Evolutionary conservation across 64 coral and sea anemone species (phyloP).

Genomic region (Actinia tenebrosa): DNA sequence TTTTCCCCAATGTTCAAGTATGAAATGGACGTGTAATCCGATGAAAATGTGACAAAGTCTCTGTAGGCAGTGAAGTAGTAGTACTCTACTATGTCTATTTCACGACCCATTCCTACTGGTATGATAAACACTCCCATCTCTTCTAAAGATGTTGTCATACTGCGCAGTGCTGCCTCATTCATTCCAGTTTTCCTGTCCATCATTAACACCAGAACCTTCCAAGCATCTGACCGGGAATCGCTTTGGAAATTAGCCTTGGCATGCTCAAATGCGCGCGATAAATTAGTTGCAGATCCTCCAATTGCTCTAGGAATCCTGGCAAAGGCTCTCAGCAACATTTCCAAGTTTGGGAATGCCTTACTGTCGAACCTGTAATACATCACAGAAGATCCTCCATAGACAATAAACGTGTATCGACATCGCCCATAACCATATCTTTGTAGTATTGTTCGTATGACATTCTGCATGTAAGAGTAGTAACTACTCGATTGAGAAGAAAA

Average conservation of each 20-base stretch:
- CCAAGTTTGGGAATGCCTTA: slow-evolving; percentile 18
- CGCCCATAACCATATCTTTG: slow-evolving; percentile 35
- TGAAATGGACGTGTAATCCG: slow-evolving; percentile 1
- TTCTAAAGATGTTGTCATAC: not conserved
- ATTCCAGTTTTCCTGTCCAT: slow-evolving; percentile 12
- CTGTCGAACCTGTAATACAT: slow-evolving; percentile 19
- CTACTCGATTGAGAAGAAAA: not conserved
- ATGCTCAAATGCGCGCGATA: slow-evolving; percentile 10
- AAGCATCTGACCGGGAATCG: slow-evolving; percentile 2
- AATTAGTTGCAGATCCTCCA: slow-evolving; percentile 2
- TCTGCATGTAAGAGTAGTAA: slow-evolving; percentile 29
- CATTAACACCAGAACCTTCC: slow-evolving; percentile 44
- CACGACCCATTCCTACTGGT: slow-evolving; percentile 10
- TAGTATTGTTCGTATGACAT: slow-evolving; percentile 6
- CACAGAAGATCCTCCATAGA: slow-evolving; percentile 17
- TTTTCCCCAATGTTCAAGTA: not conserved
- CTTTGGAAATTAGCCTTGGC: slow-evolving; percentile 4
- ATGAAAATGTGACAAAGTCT: slow-evolving; percentile 1
- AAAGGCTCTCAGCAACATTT: slow-evolving; percentile 9
- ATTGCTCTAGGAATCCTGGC: not conserved
- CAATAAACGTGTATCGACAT: slow-evolving; percentile 50
- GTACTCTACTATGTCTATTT: slow-evolving; percentile 1
- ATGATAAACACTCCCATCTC: slow-evolving; percentile 4
- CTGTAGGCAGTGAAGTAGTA: slow-evolving; percentile 9
- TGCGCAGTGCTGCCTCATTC: not conserved